Percentiles rank a stretch among this genome's conserved stretches.
phyloP scores from a whole-genome alignment of 2,888 invertebrate genomes.

The Podabrus alpinus region DNA sequence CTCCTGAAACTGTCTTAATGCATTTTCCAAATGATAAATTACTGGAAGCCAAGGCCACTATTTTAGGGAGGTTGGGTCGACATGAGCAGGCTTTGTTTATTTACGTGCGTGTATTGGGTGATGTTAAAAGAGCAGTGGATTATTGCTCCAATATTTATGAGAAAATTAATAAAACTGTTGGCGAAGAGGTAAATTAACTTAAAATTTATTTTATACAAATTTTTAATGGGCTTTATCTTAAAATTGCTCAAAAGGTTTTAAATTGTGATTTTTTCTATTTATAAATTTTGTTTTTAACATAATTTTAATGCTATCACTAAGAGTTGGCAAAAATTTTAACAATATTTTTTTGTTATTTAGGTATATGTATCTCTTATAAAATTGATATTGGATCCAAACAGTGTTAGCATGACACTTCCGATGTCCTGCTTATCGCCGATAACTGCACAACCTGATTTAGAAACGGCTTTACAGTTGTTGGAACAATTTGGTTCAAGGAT shows the following conservation, averaged over 20 bases:
- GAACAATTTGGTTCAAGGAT: conserved; percentile 85
- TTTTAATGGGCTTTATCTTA: too few relatives aligned
- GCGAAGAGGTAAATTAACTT: conserved; percentile 26
- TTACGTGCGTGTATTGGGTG: conserved; percentile 86
- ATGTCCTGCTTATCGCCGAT: conserved; percentile 60
- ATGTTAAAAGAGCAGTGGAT: conserved; percentile 79
- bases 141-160: conserved; percentile 79
- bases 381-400: conserved; percentile 50
- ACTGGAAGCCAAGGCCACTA: conserved; percentile 92
- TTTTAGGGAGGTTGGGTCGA: conserved; percentile 85
- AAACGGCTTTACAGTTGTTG: conserved; percentile 78
- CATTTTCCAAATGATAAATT: conserved; percentile 85
- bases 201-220: too few relatives aligned
- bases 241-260: too few relatives aligned
- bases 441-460: conserved; percentile 73
- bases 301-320: too few relatives aligned
- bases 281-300: too few relatives aligned
- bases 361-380: conserved; percentile 53
- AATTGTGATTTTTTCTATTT: too few relatives aligned
- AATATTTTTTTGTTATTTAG: conserved; percentile 30
- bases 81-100: conserved; percentile 93
- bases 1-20: conserved; percentile 82
- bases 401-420: conserved; percentile 43
- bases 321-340: too few relatives aligned
- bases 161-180: conserved; percentile 41